Evolutionary conservation across 2,113 vertebrate species (phyloP).

Genomic region (Leiothrix lutea): DNA sequence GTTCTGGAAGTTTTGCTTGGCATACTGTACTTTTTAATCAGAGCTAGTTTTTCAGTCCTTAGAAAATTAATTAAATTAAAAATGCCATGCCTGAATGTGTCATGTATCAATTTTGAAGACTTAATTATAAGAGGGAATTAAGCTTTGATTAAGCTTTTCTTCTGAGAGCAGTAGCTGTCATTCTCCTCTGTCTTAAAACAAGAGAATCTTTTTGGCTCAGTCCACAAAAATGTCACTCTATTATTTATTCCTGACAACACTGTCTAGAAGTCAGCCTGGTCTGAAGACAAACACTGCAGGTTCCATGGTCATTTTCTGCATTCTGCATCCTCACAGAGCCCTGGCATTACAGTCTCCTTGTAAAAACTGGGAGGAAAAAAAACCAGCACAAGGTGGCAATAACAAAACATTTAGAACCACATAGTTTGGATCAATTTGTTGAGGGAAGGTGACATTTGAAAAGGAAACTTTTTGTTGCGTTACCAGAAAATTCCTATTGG

Average conservation of each 20-base stretch:
- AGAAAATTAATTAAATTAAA: slow-evolving; percentile 60
- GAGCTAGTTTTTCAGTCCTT: background rate
- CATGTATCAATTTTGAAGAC: slow-evolving; percentile 54
- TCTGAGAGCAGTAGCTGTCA: slow-evolving; percentile 17
- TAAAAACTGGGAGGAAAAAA: background rate
- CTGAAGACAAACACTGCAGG: background rate
- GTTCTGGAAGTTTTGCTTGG: background rate
- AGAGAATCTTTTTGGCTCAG: background rate
- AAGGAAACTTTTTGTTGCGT: background rate
- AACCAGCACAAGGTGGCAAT: background rate
- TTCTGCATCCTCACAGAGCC: background rate
- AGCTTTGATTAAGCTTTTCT: slow-evolving; percentile 58
- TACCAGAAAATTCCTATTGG: background rate
- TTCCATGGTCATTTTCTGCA: background rate
- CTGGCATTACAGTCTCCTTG: background rate
- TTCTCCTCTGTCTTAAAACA: slow-evolving; percentile 32
- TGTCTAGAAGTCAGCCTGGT: background rate
- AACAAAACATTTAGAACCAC: background rate
- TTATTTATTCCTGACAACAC: slow-evolving; percentile 1
- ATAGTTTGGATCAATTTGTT: background rate
- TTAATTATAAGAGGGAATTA: slow-evolving; percentile 59
- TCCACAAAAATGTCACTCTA: background rate
- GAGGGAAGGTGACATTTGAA: background rate
- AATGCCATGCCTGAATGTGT: slow-evolving; percentile 32
- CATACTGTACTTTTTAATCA: background rate